phyloP scores from a whole-genome alignment of 2,888 invertebrate genomes.

The Dinocampus coccinellae region DNA sequence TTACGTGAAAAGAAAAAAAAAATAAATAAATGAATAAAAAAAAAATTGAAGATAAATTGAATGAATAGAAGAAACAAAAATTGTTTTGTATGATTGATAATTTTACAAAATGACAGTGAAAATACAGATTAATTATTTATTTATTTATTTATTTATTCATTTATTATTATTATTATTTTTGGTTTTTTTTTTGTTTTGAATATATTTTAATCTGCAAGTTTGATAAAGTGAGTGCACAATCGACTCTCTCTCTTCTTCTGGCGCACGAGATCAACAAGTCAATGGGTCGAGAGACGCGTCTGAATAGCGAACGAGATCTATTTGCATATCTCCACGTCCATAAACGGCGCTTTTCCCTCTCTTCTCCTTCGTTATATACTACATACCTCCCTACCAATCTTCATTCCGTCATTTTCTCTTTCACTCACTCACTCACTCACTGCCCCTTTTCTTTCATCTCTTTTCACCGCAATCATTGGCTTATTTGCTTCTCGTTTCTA shows the following conservation, averaged over 20 bases:
- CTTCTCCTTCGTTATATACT: slow-evolving; percentile 31
- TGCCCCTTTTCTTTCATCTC: background rate
- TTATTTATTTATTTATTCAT: too few species aligned
- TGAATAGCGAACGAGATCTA: slow-evolving; percentile 54
- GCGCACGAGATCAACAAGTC: slow-evolving; percentile 50
- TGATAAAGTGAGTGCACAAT: slow-evolving; percentile 4
- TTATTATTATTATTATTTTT: too few species aligned
- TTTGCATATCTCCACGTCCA: slow-evolving; percentile 52
- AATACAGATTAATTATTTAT: too few species aligned
- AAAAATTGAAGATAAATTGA: too few species aligned
- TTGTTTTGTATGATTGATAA: too few species aligned
- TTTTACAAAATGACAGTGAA: too few species aligned
- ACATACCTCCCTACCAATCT: slow-evolving; percentile 9
- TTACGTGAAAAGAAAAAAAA: too few species aligned
- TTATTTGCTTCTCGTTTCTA: background rate
- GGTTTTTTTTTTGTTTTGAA: too few species aligned
- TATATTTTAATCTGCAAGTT: slow-evolving; percentile 4
- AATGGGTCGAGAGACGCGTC: slow-evolving; percentile 47
- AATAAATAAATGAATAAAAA: too few species aligned
- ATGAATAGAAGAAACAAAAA: too few species aligned
- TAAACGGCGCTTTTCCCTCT: slow-evolving; percentile 42
- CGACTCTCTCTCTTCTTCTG: slow-evolving; percentile 33
- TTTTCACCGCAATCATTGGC: background rate
- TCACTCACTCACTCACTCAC: slow-evolving; percentile 9
- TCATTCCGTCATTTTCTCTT: slow-evolving; percentile 10